These are phyloP conservation scores for Theodoxus fluviatilis DNA, from an alignment of 2,888 invertebrate genomes.

Conservation along the genomic window DNA sequence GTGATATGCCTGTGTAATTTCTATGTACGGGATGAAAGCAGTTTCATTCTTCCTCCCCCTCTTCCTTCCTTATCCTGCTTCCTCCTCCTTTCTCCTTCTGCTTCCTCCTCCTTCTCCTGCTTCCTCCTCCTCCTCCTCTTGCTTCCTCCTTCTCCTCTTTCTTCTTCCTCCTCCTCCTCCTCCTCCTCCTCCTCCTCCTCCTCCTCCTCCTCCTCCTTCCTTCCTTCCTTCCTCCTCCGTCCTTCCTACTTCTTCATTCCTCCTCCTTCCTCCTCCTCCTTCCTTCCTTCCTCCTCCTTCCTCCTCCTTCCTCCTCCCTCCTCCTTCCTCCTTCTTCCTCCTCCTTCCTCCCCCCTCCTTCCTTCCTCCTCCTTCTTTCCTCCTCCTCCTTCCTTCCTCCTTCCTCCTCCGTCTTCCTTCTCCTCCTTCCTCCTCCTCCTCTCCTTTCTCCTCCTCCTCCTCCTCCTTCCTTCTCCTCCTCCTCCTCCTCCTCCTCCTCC, in stretches of 20 bases:
- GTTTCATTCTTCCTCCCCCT: background rate
- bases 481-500: constrained; percentile 17
- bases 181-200: no score
- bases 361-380: background rate
- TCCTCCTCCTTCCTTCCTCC: background rate
- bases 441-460: constrained; percentile 20
- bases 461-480: constrained; percentile 20
- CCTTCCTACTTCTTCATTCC: background rate
- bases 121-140: background rate
- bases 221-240: background rate
- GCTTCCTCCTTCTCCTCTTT: no score
- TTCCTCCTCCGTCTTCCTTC: constrained; percentile 23
- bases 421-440: constrained; percentile 25
- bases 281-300: background rate
- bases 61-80: background rate
- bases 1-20: no score
- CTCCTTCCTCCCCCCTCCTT: background rate
- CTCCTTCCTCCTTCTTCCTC: background rate
- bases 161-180: background rate
- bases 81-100: background rate
- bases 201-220: background rate
- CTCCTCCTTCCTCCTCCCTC: background rate
- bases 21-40: no score
- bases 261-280: background rate
- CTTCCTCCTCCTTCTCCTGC: background rate